A percentile compares a stretch with the other conserved stretches of the same genome.
These are phyloP conservation scores for Maniola hyperantus DNA, from an alignment of 2,888 invertebrate genomes.

Conservation along the genomic window DNA sequence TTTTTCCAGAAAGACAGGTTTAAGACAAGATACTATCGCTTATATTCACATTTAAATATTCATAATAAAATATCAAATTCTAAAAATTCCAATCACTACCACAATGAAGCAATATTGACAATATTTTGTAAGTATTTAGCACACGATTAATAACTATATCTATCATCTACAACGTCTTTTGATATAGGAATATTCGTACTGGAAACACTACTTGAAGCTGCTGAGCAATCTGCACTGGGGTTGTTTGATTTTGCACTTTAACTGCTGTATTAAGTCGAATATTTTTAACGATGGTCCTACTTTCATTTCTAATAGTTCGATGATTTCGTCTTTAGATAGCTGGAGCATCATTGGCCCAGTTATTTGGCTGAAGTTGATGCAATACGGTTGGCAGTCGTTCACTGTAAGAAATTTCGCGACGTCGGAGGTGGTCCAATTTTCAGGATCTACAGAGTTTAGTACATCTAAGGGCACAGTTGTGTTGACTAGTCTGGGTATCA, in stretches of 20 bases:
- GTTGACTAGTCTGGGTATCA: constrained; percentile 86
- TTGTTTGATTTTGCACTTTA: constrained; percentile 92
- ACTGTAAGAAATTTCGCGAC: constrained; percentile 95
- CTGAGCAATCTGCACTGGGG: constrained; percentile 82
- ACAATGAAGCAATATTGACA: constrained; percentile 2
- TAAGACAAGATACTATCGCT: too few relatives aligned
- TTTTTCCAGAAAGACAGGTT: too few relatives aligned
- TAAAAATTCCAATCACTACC: constrained; percentile 1
- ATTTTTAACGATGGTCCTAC: constrained; percentile 97
- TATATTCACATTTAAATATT: too few relatives aligned
- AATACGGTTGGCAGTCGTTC: constrained; percentile 91
- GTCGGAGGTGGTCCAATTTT: constrained; percentile 89
- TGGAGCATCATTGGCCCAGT: constrained; percentile 91
- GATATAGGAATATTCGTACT: constrained; percentile 21
- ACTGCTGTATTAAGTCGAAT: constrained; percentile 94
- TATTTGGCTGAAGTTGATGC: constrained; percentile 86
- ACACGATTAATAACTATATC: constrained; percentile 15
- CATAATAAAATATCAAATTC: constrained; percentile 4
- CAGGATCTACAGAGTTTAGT: constrained; percentile 77
- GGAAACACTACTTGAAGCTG: constrained; percentile 54
- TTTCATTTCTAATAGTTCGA: constrained; percentile 94
- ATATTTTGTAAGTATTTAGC: constrained; percentile 7
- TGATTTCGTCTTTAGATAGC: constrained; percentile 94
- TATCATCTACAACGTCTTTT: constrained; percentile 23
- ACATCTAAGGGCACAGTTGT: constrained; percentile 74